A percentile compares a stretch with the other conserved stretches of the same genome.
Conservation (phyloP, 2,113 vertebrate species). For the Peromyscus californicus region DNA sequence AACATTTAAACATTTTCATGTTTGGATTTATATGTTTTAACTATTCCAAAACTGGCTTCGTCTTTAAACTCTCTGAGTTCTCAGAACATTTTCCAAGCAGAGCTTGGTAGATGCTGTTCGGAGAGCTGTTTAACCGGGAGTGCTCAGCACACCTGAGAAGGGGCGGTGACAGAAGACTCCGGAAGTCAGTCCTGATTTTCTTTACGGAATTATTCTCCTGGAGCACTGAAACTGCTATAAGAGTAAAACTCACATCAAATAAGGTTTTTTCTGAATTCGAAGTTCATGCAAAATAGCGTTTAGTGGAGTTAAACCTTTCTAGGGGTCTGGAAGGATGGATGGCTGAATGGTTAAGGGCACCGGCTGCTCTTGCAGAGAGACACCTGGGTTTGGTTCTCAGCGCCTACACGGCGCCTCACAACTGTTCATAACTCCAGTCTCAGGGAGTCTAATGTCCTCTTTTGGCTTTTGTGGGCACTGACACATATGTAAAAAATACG, state of each 20-base stretch:
- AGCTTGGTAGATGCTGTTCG: background rate
- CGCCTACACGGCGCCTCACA: background rate
- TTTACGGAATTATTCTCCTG: background rate
- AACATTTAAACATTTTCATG: background rate
- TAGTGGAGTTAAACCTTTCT: slow-evolving; percentile 6
- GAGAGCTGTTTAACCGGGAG: background rate
- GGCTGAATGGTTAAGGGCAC: background rate
- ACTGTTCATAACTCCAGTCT: background rate
- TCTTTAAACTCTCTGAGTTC: background rate
- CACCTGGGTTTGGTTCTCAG: fast-evolving
- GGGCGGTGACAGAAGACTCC: background rate
- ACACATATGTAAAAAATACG: too few species aligned
- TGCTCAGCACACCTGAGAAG: background rate
- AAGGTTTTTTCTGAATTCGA: slow-evolving; percentile 44
- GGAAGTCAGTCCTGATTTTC: background rate
- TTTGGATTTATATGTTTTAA: background rate
- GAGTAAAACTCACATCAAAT: slow-evolving; percentile 32
- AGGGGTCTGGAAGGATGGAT: background rate
- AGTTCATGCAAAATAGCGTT: slow-evolving; percentile 2
- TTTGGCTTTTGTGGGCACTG: background rate
- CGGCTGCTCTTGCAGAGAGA: background rate
- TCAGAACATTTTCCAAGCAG: background rate
- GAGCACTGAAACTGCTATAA: background rate
- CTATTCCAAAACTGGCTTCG: background rate
- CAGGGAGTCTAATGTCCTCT: background rate